phyloP scores from a whole-genome alignment of 2,113 vertebrate genomes.

The Erinaceus europaeus region DNA sequence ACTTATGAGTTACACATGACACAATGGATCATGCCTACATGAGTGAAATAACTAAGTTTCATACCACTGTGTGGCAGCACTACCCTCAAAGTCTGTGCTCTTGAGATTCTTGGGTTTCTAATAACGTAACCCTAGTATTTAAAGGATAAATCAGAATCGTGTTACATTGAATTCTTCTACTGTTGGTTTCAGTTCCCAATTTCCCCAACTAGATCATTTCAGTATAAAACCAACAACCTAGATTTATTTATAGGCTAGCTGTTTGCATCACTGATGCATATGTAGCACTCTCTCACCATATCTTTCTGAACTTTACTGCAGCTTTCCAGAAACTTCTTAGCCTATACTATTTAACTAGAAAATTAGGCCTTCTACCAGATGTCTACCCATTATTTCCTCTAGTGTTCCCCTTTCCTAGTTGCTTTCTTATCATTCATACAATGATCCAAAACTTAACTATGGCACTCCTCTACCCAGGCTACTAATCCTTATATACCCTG shows the following conservation, averaged over 20 bases:
- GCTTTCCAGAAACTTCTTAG: background rate
- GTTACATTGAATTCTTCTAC: background rate
- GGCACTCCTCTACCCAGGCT: background rate
- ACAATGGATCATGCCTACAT: background rate
- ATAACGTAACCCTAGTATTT: background rate
- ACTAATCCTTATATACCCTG: background rate
- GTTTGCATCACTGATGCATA: background rate
- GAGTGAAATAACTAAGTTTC: background rate
- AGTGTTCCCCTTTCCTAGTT: background rate
- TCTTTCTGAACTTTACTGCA: background rate
- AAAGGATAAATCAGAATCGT: background rate
- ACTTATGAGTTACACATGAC: background rate
- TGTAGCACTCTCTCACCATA: background rate
- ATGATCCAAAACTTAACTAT: background rate
- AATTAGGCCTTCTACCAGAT: background rate
- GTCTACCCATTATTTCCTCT: background rate
- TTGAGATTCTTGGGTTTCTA: background rate
- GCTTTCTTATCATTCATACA: background rate
- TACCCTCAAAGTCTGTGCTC: background rate
- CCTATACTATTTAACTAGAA: background rate
- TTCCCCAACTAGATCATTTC: background rate
- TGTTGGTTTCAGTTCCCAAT: background rate
- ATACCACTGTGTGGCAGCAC: too few species aligned
- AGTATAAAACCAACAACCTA: background rate
- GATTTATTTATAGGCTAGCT: background rate